Evolutionary conservation across 2,113 vertebrate genomes (phyloP), one percentile per base, ranked within the genome.

Genomic region (Protomyctophum bolini): DNA sequence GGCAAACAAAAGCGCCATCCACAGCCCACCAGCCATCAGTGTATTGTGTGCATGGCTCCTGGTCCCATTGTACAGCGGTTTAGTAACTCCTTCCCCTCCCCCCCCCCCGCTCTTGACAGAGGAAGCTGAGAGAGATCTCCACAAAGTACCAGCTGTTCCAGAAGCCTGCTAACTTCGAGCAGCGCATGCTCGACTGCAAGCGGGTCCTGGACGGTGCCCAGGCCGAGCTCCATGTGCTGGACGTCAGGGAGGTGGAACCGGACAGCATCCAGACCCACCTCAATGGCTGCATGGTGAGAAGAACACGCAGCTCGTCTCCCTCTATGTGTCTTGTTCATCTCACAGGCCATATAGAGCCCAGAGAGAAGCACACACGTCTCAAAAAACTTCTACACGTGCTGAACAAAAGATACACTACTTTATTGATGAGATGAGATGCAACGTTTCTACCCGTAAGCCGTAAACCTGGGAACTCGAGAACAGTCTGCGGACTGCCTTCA

Each of bases 101-200:
- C 1, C 2, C 33, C 74, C 3, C 1, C 2, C 9, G 47, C 10
- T 7, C 1, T 54, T 68, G 83, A 82, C 88, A 99, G 98, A 95
- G 97, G 77, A 99, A 98, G 68, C 90, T 98, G 60, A 92, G 97
- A 21, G 98, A 99, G 75, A 95, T 99, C 0, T 96, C 94, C 72
- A 99, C 98, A 0, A 99, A 99, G 63, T 98, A 95, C 81, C 98
- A 98, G 88, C 94, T 99, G 10, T 99, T 99, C 89, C 97, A 98
- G 92, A 99, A 99, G 83, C 98, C 98, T 10, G 98, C 98, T 1
- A 97, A 99, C 91, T 98, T 99, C 80, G 98, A 99, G 83, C 97
- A 99, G 84, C 95, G 98, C 49, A 98, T 99, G 98, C 71, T 98
- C 70, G 98, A 99, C 78, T 99, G 98, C 75, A 96, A 94, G 75